These are phyloP conservation scores for Trissonchulus sp. DNA, from an alignment of 2,888 invertebrate genomes.

Conservation along the genomic window DNA sequence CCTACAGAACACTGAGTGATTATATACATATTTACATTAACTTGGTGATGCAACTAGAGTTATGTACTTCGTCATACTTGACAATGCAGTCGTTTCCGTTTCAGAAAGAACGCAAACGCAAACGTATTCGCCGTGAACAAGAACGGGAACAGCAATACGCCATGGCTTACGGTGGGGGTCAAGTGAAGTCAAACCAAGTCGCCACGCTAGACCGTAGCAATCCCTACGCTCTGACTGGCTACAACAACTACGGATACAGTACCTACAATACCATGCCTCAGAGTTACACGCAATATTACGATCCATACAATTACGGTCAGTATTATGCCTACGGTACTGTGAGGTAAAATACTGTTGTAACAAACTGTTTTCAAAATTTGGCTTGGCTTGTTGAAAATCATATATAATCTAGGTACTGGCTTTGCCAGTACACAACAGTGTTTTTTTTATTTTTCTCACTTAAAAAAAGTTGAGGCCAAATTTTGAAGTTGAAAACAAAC, in stretches of 20 bases:
- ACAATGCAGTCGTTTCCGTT: no score
- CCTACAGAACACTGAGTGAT: no score
- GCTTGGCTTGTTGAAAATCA: no score
- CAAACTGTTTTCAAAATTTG: no score
- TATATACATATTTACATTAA: no score
- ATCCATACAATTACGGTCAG: background rate
- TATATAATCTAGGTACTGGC: no score
- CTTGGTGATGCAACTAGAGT: no score
- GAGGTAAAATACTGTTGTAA: background rate
- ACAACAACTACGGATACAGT: constrained; percentile 1
- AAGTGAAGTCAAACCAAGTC: background rate
- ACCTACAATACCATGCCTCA: background rate
- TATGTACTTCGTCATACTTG: no score
- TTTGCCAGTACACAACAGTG: no score
- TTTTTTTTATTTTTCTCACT: no score
- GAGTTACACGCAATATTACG: background rate
- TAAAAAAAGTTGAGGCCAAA: no score
- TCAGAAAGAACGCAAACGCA: background rate
- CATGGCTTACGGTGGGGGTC: background rate
- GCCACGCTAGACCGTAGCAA: background rate
- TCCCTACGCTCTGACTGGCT: background rate
- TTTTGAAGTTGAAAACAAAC: no score
- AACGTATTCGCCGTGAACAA: background rate
- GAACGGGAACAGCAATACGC: background rate
- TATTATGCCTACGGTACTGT: background rate